Evolutionary conservation across 2,888 invertebrate genomes (phyloP).

Genomic region (Nipponacmea schrenckii): DNA sequence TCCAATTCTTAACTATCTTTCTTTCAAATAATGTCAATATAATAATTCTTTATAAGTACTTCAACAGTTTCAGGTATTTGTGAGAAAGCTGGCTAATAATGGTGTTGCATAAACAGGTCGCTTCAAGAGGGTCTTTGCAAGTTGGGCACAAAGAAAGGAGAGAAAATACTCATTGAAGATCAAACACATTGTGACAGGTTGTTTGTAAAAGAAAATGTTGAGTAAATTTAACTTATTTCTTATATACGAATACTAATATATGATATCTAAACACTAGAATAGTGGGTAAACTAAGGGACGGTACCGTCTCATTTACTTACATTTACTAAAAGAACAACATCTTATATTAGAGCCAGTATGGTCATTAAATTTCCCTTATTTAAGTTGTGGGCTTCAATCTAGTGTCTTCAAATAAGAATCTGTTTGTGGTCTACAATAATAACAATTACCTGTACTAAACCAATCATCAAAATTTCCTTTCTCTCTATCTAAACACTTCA

Average conservation of each 20-base stretch:
- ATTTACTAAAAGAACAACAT: background rate
- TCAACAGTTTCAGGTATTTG: conserved; percentile 1
- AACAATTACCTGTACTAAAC: too few relatives aligned
- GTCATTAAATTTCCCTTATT: background rate
- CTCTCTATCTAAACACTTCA: too few relatives aligned
- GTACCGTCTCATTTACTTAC: background rate
- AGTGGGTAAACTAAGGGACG: background rate
- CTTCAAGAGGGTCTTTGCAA: background rate
- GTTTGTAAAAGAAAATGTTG: background rate
- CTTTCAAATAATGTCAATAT: background rate
- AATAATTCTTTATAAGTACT: conserved; percentile 2
- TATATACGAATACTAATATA: background rate
- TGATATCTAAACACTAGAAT: background rate
- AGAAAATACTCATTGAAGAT: background rate
- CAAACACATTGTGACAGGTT: background rate
- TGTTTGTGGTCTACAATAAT: too few relatives aligned
- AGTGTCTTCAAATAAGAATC: background rate
- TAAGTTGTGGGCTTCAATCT: conserved; percentile 1
- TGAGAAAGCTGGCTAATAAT: background rate
- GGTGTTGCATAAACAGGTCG: conserved; percentile 5
- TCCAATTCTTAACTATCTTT: background rate
- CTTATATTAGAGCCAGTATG: background rate
- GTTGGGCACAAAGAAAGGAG: background rate
- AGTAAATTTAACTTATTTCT: conserved; percentile 8
- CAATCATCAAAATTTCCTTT: too few relatives aligned